Conservation (phyloP, 2,113 vertebrate species). For the Mesitornis unicolor region DNA sequence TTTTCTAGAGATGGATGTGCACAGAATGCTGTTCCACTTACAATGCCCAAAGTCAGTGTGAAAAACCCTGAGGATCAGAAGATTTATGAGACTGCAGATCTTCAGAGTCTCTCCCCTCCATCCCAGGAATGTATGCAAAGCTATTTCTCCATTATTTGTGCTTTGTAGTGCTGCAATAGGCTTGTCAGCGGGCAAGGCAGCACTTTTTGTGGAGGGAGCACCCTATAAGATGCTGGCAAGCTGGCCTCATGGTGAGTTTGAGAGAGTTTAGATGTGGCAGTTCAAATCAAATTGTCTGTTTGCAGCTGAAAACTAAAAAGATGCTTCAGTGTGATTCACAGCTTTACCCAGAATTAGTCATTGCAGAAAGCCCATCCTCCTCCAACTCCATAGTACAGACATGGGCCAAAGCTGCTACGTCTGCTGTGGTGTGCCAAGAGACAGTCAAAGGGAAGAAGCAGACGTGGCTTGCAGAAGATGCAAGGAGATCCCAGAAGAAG, state of each 20-base stretch:
- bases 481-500: background rate
- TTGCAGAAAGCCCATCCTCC: background rate
- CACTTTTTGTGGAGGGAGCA: background rate
- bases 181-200: background rate
- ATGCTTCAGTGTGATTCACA: background rate
- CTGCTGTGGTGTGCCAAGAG: background rate
- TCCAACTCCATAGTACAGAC: background rate
- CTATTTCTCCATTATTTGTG: background rate
- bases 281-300: background rate
- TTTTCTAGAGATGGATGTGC: background rate
- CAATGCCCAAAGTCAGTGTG: background rate
- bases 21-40: background rate
- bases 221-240: background rate
- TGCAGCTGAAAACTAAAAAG: background rate
- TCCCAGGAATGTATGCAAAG: accelerated
- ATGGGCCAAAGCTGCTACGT: background rate
- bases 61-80: background rate
- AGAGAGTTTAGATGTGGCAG: background rate
- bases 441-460: background rate
- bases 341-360: background rate
- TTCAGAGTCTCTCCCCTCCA: background rate
- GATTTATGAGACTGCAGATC: background rate
- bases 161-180: background rate
- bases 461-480: background rate
- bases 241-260: background rate